Percentiles rank a stretch among this genome's conserved stretches.
These are phyloP conservation scores for Promerops cafer DNA, from an alignment of 2,113 vertebrate genomes.

Conservation along the genomic window DNA sequence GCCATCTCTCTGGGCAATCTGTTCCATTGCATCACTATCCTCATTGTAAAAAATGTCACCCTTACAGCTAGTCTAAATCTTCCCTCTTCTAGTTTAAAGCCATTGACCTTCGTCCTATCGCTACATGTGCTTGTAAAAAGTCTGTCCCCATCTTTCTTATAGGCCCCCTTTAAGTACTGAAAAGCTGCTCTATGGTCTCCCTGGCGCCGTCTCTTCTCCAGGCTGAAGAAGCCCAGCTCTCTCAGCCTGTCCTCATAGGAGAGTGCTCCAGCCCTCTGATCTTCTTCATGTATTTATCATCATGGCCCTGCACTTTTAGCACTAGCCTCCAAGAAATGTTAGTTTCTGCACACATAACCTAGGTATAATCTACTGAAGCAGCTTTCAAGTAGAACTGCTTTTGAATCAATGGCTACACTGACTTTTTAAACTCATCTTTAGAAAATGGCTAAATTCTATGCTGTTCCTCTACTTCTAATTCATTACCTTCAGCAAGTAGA, in stretches of 20 bases:
- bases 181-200: not conserved
- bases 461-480: not conserved
- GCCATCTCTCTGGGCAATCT: not conserved
- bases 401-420: not conserved
- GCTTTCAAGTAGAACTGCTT: not conserved
- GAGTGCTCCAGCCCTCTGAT: not conserved
- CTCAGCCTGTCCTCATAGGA: not conserved
- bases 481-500: not conserved
- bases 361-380: not conserved
- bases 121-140: not conserved
- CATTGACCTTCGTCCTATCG: rapidly evolving
- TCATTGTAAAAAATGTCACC: not conserved
- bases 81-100: not conserved
- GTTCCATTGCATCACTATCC: not conserved
- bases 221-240: not conserved
- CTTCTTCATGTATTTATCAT: not conserved
- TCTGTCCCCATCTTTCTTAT: not conserved
- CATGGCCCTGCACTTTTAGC: not conserved
- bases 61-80: not conserved
- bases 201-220: not conserved
- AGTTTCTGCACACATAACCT: not conserved
- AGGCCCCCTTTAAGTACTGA: not conserved
- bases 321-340: not conserved
- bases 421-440: not conserved
- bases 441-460: not conserved